Percentiles rank a stretch among this genome's conserved stretches.
Conservation (phyloP, 2,113 vertebrate genomes). For the Xenus cinereus region DNA sequence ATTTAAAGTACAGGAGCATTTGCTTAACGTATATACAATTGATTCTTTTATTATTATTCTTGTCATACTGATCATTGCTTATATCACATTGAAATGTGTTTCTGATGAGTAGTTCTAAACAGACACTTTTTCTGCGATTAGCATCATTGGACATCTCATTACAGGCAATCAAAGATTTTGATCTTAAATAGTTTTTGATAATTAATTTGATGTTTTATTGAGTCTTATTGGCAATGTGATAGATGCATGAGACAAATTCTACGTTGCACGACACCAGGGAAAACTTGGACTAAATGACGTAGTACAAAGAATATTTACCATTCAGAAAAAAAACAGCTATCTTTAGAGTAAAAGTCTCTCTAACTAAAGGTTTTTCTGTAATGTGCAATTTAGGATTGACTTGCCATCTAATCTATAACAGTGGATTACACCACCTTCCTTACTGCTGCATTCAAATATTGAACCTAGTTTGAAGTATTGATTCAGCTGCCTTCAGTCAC, state of each 20-base stretch:
- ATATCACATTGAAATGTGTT: constrained; percentile 69
- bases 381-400: constrained; percentile 21
- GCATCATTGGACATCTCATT: constrained; percentile 70
- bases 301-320: neutral
- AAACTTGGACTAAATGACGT: neutral
- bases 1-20: neutral
- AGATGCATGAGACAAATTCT: neutral
- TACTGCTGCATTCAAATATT: constrained; percentile 40
- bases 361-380: neutral
- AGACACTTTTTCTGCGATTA: constrained; percentile 67
- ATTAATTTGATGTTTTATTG: constrained; percentile 34
- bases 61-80: constrained; percentile 65
- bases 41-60: constrained; percentile 40
- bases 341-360: neutral
- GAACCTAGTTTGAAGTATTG: constrained; percentile 35
- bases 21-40: neutral
- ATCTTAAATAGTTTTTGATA: constrained; percentile 32
- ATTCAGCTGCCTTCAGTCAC: constrained; percentile 32
- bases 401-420: constrained; percentile 10
- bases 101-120: constrained; percentile 68
- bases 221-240: neutral
- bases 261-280: neutral
- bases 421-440: constrained; percentile 26
- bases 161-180: constrained; percentile 16
- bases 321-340: neutral